Evolutionary conservation across 2,797 vertebrate species (phyloP).

Genomic region (Gallinago nigripennis): DNA sequence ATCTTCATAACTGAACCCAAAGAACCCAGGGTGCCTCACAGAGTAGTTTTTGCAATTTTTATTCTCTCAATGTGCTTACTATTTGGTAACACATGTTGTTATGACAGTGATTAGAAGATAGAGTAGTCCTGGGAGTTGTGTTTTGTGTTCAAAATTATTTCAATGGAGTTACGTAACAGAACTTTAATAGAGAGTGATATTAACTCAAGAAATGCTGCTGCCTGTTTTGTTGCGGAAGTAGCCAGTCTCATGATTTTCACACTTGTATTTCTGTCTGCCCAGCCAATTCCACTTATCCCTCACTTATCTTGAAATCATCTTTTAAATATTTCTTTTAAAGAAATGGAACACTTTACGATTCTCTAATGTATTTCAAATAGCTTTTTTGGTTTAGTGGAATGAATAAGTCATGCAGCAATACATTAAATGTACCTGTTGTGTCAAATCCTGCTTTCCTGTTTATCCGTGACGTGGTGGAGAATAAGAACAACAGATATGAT

Average conservation of each 20-base stretch:
- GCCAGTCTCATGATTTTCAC: background rate
- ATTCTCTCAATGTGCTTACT: background rate
- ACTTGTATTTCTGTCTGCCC: background rate
- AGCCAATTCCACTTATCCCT: background rate
- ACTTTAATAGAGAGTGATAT: background rate
- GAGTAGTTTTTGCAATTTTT: background rate
- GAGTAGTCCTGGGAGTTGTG: background rate
- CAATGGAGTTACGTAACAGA: background rate
- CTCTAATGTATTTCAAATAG: background rate
- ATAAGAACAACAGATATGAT: conserved; percentile 25
- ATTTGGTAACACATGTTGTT: background rate
- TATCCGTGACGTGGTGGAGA: conserved; percentile 34
- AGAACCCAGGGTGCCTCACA: background rate
- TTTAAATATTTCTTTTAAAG: background rate
- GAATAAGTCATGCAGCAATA: background rate
- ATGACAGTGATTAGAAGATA: background rate
- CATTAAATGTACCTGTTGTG: background rate
- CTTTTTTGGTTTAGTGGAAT: conserved; percentile 14
- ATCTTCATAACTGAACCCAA: background rate
- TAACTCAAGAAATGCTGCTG: background rate
- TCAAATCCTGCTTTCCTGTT: conserved; percentile 73
- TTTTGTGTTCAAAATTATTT: background rate
- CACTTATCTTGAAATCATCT: background rate
- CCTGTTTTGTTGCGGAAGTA: background rate
- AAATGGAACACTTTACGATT: background rate